Conservation (phyloP, 2,888 invertebrate genomes). For the Aphodius sticticus region DNA sequence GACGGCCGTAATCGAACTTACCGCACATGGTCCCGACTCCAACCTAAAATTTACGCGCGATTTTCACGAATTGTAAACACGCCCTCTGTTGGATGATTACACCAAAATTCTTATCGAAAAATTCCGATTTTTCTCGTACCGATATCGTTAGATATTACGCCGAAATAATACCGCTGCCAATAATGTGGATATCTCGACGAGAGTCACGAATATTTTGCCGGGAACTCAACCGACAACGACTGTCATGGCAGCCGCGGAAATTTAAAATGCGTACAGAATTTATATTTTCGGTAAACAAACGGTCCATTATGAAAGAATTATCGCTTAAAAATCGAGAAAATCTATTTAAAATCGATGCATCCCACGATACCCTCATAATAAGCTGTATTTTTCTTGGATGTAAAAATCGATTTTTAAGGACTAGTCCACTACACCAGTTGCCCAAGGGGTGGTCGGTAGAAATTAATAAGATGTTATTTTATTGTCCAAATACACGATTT, state of each 20-base stretch:
- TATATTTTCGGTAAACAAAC: constrained; percentile 21
- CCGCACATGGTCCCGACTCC: constrained; percentile 52
- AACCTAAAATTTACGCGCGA: constrained; percentile 46
- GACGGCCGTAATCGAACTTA: constrained; percentile 40
- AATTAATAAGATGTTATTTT: constrained; percentile 22
- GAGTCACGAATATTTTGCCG: constrained; percentile 48
- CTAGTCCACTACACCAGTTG: constrained; percentile 44
- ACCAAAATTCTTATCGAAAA: constrained; percentile 45
- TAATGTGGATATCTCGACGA: constrained; percentile 27
- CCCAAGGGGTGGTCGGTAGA: constrained; percentile 43
- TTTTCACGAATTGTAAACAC: constrained; percentile 48
- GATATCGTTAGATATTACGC: constrained; percentile 35
- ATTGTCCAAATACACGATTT: not conserved
- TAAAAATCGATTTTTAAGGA: constrained; percentile 44
- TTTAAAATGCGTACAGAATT: constrained; percentile 43
- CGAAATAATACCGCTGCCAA: constrained; percentile 30
- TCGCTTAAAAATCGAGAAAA: constrained; percentile 22
- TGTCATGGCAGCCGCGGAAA: constrained; percentile 54
- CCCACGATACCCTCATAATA: not conserved
- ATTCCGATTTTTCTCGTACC: constrained; percentile 44
- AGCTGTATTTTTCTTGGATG: constrained; percentile 29
- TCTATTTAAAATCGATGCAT: constrained; percentile 6
- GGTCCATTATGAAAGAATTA: constrained; percentile 29
- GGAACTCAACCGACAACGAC: constrained; percentile 47
- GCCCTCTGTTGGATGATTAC: constrained; percentile 17